Conservation (phyloP, 2,888 invertebrate genomes). For the Orthosia gothica region DNA sequence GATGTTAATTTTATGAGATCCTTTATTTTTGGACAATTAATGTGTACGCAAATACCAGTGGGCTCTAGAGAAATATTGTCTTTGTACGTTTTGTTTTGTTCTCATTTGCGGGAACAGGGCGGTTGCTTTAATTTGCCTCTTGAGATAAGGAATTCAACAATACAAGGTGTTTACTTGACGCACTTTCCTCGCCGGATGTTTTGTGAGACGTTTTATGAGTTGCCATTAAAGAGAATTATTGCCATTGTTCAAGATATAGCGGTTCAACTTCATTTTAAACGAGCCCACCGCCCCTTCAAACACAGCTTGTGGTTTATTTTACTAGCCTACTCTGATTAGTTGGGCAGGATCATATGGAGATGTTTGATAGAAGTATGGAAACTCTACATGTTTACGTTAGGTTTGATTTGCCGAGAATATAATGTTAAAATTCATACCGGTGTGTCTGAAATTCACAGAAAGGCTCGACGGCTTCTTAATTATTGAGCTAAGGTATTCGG, state of each 20-base stretch:
- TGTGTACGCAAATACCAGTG: constrained; percentile 67
- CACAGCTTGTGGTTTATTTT: constrained; percentile 43
- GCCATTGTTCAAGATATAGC: constrained; percentile 70
- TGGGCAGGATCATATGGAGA: constrained; percentile 9
- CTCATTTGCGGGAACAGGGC: constrained; percentile 74
- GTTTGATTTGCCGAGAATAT: constrained; percentile 5
- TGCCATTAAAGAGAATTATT: constrained; percentile 73
- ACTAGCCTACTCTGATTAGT: constrained; percentile 55
- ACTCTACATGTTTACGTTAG: not conserved
- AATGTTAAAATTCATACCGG: not conserved
- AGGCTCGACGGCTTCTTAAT: not conserved
- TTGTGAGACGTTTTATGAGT: constrained; percentile 73
- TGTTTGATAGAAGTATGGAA: not conserved
- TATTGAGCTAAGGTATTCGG: not conserved
- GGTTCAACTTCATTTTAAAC: constrained; percentile 68
- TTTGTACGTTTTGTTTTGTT: constrained; percentile 76
- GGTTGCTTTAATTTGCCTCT: constrained; percentile 74
- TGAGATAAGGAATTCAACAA: constrained; percentile 78
- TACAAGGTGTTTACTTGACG: constrained; percentile 77
- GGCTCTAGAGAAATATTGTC: constrained; percentile 70
- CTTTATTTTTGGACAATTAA: constrained; percentile 67
- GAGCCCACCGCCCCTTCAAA: constrained; percentile 39
- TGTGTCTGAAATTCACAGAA: not conserved
- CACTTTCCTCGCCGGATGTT: constrained; percentile 70
- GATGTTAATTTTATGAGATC: constrained; percentile 41